Evolutionary conservation across 2,113 vertebrate genomes (phyloP).

Genomic region (Protobothrops flavoviridis): DNA sequence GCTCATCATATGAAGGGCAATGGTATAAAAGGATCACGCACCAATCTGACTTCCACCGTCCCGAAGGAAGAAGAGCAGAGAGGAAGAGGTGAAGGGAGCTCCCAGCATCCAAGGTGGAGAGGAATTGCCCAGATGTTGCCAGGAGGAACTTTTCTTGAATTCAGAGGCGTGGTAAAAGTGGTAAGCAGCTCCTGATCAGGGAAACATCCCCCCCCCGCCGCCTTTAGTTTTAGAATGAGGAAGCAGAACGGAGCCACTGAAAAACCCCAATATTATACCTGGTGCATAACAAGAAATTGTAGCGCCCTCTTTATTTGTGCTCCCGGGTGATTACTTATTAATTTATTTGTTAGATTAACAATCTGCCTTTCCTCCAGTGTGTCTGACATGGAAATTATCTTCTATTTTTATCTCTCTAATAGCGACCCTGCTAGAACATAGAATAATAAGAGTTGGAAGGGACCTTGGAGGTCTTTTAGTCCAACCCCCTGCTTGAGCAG

Average conservation of each 20-base stretch:
- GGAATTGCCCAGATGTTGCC: neutral
- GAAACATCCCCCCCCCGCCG: neutral
- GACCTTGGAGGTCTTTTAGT: neutral
- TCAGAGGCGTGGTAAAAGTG: neutral
- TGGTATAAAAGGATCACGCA: slow-evolving; percentile 53
- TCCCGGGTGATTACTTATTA: neutral
- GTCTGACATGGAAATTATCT: neutral
- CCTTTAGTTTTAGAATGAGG: neutral
- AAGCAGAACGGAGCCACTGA: neutral
- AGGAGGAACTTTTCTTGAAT: neutral
- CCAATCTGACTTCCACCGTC: neutral
- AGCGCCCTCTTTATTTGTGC: neutral
- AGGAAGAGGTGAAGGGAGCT: rapidly evolving
- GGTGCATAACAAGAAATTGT: neutral
- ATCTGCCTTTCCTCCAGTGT: neutral
- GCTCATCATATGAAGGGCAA: slow-evolving; percentile 61
- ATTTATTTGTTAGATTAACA: neutral
- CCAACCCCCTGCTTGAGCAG: neutral
- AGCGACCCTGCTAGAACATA: neutral
- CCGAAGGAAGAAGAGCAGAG: neutral
- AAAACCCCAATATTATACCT: neutral
- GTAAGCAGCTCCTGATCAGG: neutral
- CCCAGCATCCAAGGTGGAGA: rapidly evolving
- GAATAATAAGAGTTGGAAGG: neutral
- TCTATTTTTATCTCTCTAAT: neutral